phyloP scores from a whole-genome alignment of 2,797 vertebrate genomes.

The Huso huso region DNA sequence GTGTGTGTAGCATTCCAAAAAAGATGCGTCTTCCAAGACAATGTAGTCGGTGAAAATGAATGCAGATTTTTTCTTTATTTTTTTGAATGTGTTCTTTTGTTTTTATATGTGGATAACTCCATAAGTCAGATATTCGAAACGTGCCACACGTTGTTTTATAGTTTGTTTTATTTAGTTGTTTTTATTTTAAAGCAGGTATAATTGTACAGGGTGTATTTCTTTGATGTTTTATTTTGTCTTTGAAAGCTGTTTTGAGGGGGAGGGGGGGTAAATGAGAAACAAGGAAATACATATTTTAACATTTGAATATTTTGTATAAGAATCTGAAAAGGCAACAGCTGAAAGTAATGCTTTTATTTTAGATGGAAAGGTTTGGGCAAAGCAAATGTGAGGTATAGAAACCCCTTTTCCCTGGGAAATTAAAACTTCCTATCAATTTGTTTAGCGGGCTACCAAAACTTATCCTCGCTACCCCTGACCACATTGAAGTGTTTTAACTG shows the following conservation, averaged over 20 bases:
- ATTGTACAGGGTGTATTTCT: constrained; percentile 37
- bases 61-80: constrained; percentile 11
- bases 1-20: constrained; percentile 21
- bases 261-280: constrained; percentile 32
- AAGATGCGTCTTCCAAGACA: constrained; percentile 46
- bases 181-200: constrained; percentile 52
- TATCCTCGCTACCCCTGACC: no score
- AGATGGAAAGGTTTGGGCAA: constrained; percentile 37
- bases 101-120: constrained; percentile 49
- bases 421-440: no score
- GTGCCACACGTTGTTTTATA: constrained; percentile 53
- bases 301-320: constrained; percentile 15
- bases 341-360: not conserved
- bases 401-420: no score
- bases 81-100: constrained; percentile 43
- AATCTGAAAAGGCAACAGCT: constrained; percentile 23
- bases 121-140: constrained; percentile 40
- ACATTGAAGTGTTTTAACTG: no score
- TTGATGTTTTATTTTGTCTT: no score
- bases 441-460: no score
- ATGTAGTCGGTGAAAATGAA: constrained; percentile 42
- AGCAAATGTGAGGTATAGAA: not conserved
- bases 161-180: constrained; percentile 47
- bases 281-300: constrained; percentile 25
- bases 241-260: not conserved